phyloP scores from a whole-genome alignment of 2,888 invertebrate species.

The Chloroclysta siterata region DNA sequence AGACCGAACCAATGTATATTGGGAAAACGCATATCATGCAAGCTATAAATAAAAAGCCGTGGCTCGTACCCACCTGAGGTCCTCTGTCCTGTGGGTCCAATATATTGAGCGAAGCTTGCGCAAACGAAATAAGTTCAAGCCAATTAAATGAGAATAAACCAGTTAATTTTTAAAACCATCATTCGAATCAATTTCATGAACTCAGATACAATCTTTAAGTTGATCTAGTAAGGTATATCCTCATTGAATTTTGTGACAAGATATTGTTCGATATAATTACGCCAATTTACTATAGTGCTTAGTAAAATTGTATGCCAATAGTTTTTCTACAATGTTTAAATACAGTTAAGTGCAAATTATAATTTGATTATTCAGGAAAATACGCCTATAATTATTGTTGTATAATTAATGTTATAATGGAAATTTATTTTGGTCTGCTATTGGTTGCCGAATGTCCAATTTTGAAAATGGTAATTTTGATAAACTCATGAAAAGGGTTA shows the following conservation, averaged over 20 bases:
- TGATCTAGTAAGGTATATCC: constrained; percentile 35
- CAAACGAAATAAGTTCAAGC: constrained; percentile 82
- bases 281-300: constrained; percentile 29
- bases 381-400: too few relatives aligned
- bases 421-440: constrained; percentile 28
- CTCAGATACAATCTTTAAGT: not conserved
- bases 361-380: not conserved
- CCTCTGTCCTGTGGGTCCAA: constrained; percentile 79
- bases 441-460: constrained; percentile 29
- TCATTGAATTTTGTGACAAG: constrained; percentile 34
- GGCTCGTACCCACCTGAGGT: constrained; percentile 68
- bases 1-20: not conserved
- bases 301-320: constrained; percentile 31
- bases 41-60: constrained; percentile 24
- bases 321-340: constrained; percentile 5
- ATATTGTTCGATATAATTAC: constrained; percentile 3
- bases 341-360: constrained; percentile 32
- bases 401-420: not conserved
- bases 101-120: constrained; percentile 82
- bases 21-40: not conserved
- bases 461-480: constrained; percentile 10
- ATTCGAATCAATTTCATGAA: not conserved
- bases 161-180: constrained; percentile 29
- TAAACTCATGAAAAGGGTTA: not conserved
- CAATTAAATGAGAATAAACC: constrained; percentile 77